Evolutionary conservation across 2,888 invertebrate genomes (phyloP).

Genomic region (Tachina fera): DNA sequence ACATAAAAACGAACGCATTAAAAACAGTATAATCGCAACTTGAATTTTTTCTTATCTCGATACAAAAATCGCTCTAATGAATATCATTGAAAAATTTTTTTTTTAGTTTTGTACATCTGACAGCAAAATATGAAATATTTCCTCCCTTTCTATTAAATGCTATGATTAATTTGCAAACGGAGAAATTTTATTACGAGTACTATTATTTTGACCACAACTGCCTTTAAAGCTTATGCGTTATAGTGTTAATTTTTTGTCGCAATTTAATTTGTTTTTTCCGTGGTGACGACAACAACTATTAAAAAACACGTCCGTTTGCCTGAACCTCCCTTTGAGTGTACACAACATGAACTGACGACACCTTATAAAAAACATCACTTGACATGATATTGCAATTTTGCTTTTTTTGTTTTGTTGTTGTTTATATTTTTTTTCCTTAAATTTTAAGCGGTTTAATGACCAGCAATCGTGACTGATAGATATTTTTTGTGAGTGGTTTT

Average conservation of each 20-base stretch:
- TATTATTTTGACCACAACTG: slow-evolving; percentile 33
- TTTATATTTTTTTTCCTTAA: not conserved
- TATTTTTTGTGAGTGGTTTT: slow-evolving; percentile 28
- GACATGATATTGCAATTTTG: slow-evolving; percentile 59
- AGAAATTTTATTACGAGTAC: not conserved
- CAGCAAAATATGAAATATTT: not conserved
- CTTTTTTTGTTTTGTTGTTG: slow-evolving; percentile 1
- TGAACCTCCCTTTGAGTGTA: not conserved
- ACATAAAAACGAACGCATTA: not conserved
- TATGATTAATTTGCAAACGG: not conserved
- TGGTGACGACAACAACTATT: slow-evolving; percentile 30
- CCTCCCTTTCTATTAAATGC: not conserved
- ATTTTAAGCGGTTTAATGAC: slow-evolving; percentile 57
- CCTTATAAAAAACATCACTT: slow-evolving; percentile 41
- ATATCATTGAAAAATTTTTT: too few relatives aligned
- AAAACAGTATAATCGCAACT: too few relatives aligned
- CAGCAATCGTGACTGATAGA: slow-evolving; percentile 51
- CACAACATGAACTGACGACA: slow-evolving; percentile 18
- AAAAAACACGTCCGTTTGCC: slow-evolving; percentile 26
- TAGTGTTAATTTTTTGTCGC: slow-evolving; percentile 41
- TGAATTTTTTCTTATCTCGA: too few relatives aligned
- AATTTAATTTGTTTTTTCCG: slow-evolving; percentile 39
- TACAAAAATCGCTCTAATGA: too few relatives aligned
- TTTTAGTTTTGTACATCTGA: too few relatives aligned
- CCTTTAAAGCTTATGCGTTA: slow-evolving; percentile 4